These are phyloP conservation scores for Drosophila lutescens DNA, from an alignment of 2,888 invertebrate genomes.

Conservation along the genomic window DNA sequence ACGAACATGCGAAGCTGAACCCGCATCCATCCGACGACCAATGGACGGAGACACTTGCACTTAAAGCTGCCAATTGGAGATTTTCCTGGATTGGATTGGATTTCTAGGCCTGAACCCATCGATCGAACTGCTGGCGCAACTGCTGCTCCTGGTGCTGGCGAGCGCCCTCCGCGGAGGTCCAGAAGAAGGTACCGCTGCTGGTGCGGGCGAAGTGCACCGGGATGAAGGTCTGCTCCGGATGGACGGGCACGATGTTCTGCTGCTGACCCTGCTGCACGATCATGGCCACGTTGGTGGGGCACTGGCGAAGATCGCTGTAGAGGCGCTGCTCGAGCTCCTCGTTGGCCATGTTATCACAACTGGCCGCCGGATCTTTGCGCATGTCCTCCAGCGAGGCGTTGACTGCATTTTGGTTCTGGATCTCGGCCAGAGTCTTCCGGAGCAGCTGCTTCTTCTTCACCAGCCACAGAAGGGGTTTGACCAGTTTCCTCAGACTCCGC, in stretches of 20 bases:
- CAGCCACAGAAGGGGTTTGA: constrained; percentile 82
- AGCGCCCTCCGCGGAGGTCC: constrained; percentile 86
- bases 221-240: constrained; percentile 80
- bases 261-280: constrained; percentile 87
- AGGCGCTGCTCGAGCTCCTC: constrained; percentile 92
- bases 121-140: constrained; percentile 74
- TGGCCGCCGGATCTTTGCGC: constrained; percentile 82
- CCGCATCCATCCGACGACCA: constrained; percentile 32
- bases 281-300: constrained; percentile 88
- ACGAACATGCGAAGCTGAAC: constrained; percentile 54
- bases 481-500: constrained; percentile 80
- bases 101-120: constrained; percentile 82
- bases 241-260: constrained; percentile 78
- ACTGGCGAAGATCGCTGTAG: constrained; percentile 88
- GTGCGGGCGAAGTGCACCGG: constrained; percentile 93
- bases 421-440: constrained; percentile 81
- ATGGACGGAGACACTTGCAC: constrained; percentile 57
- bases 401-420: constrained; percentile 81
- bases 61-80: constrained; percentile 75
- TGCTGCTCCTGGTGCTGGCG: constrained; percentile 67
- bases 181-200: constrained; percentile 92
- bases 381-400: constrained; percentile 83
- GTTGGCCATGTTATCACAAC: constrained; percentile 86
- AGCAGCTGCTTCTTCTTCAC: constrained; percentile 81
- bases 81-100: neutral